Base-by-base conservation (phyloP, 2,797 vertebrate genomes). In the Hoplostethus atlanticus region DNA sequence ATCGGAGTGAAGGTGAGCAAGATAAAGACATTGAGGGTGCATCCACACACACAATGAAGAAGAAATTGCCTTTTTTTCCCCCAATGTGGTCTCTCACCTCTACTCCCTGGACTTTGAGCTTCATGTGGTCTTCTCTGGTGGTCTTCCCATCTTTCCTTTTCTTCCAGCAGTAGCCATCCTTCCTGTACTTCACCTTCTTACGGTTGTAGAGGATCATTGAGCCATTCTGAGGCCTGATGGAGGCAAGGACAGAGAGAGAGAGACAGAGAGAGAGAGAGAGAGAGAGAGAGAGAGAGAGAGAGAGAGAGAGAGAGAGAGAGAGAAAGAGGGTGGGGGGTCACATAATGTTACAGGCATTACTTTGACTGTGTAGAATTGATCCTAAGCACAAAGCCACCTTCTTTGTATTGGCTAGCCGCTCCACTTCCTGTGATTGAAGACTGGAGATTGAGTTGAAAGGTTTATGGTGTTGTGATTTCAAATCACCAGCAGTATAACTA, bases 141-240 rank as follows among this genome's bases (percentile, higher is more conserved):
- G 97, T 99, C 89, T 99, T 99, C 84, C 97, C 97, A 0, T 98
- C 97, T 96, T 99, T 99, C 93, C 97, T 94, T 91, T 99, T 99
- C 87, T 99, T 99, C 97, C 97, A 99, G 93, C 97, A 99, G 92
- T 99, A 99, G 68, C 97, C 97, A 91, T 99, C 97, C 85, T 99
- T 99, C 93, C 97, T 96, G 94, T 99, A 99, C 88, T 99, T 99
- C 91, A 99, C 97, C 89, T 99, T 99, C 96, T 99, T 99, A 89
- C 97, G 96, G 92, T 99, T 99, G 94, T 99, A 99, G 82, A 99
- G 95, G 84, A 98, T 99, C 97, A 99, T 99, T 83, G 97, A 99
- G 89, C 97, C 97, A 97, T 99, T 99, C 91, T 99, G 97, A 11
- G 97, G 97, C 92, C 97, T 98, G 84, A 17, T 4, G 50, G 44